phyloP scores from a whole-genome alignment of 2,113 vertebrate genomes.

The Microcebus tavaratra region DNA sequence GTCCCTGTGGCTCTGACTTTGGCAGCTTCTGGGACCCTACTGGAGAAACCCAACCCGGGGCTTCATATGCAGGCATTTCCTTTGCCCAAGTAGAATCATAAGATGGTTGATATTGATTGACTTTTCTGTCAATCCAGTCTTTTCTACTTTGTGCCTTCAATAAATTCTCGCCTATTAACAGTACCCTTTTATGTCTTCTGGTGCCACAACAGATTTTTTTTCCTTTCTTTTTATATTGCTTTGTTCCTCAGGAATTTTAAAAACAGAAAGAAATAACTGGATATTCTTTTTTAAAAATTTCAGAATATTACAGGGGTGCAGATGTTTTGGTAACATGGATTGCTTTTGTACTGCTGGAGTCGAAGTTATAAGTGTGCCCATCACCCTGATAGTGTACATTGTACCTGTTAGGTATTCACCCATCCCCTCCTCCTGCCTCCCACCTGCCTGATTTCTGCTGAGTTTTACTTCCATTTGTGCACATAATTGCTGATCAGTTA shows the following conservation, averaged over 20 bases:
- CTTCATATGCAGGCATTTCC: background rate
- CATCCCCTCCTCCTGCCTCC: too few relatives aligned
- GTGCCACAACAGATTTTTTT: background rate
- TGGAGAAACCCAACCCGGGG: background rate
- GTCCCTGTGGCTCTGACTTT: background rate
- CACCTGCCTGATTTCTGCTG: too few relatives aligned
- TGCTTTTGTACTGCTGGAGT: too few relatives aligned
- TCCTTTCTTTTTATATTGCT: slow-evolving; percentile 6
- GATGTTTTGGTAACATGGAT: too few relatives aligned
- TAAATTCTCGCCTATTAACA: background rate
- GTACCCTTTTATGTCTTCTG: background rate
- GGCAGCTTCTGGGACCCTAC: background rate
- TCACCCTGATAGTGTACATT: too few relatives aligned
- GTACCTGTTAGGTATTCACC: too few relatives aligned
- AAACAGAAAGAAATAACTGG: background rate
- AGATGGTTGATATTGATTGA: background rate
- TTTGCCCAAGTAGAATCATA: background rate
- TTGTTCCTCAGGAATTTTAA: slow-evolving; percentile 3
- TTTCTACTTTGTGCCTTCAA: slow-evolving; percentile 38
- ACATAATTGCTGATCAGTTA: too few relatives aligned
- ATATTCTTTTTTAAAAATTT: background rate
- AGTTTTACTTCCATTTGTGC: too few relatives aligned
- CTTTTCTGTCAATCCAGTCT: background rate
- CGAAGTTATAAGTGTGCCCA: too few relatives aligned
- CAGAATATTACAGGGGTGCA: too few relatives aligned